Base-by-base conservation (phyloP, 2,888 invertebrate genomes). In the Zygogramma bicolorata region DNA sequence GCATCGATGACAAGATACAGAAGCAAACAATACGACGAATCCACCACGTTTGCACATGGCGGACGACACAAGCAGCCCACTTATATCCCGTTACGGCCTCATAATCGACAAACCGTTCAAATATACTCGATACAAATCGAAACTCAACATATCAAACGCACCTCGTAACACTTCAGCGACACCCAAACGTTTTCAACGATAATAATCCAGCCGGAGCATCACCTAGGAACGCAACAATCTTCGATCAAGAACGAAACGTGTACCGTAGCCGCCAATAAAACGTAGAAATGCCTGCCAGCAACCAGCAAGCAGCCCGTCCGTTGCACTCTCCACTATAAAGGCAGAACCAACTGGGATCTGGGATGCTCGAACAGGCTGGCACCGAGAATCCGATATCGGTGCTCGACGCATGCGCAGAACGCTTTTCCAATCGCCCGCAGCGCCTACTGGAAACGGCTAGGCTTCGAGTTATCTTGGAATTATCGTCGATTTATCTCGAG, bases 331-430 rank as follows among this genome's bases (percentile, higher is more conserved):
- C 40, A 57, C 42, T 15, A 59, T 25, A 46, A 42, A 46, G 29
- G 65, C 68, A 58, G 70, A 65, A 73, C 72, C 57, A 34, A 69
- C 65, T 62, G 57, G 63, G n/a, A 69, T 60, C 68, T 65, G 68
- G 65, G 65, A 71, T 63, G 60, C 18, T 63, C 18, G 38, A 10
- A 25, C 31, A 25, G 53, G 34, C 60, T 38, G 60, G 61, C 66
- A 27, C 7, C 58, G 70, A 58, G 71, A 46, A 61, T 53, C 61
- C 67, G 34, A 49, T 60, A 68, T 61, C 68, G 68, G 58, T 66
- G 57, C 42, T 53, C 3, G 20, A 27, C 68, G 70, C 70, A 38
- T 70, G 70, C 70, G 70, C 42, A 27, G 4, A 25, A 4, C 10
- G n/a, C n/a, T 4, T 42, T 13, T 10, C 27, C 27, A 40, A 34